phyloP scores from a whole-genome alignment of 2,113 vertebrate species.

The Acanthochromis polyacanthus region DNA sequence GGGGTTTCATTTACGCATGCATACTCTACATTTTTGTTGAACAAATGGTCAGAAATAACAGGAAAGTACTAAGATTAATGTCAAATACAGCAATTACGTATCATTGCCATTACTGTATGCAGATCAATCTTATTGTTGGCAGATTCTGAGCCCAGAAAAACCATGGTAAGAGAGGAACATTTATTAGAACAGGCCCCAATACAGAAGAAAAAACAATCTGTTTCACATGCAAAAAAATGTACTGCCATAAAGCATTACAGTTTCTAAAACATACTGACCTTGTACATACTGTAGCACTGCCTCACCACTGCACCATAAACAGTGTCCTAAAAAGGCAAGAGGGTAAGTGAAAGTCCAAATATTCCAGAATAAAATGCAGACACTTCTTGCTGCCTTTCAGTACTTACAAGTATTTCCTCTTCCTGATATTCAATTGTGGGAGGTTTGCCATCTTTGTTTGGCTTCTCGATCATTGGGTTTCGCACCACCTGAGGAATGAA shows the following conservation, averaged over 20 bases:
- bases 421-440: slow-evolving; percentile 95
- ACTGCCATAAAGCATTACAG: neutral
- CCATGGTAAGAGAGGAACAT: neutral
- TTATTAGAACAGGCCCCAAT: neutral
- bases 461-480: slow-evolving; percentile 96
- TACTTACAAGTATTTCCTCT: slow-evolving; percentile 94
- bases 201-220: neutral
- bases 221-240: neutral
- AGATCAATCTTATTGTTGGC: too few species aligned
- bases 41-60: too few species aligned
- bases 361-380: slow-evolving; percentile 3
- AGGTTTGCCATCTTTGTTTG: slow-evolving; percentile 94
- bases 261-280: slow-evolving; percentile 83
- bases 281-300: slow-evolving; percentile 99
- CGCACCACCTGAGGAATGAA: slow-evolving; percentile 89
- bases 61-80: too few species aligned
- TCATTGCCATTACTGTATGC: too few species aligned
- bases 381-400: neutral
- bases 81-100: too few species aligned
- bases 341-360: neutral
- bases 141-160: too few species aligned
- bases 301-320: slow-evolving; percentile 95
- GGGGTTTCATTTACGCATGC: too few species aligned
- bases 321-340: slow-evolving; percentile 88
- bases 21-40: too few species aligned